phyloP scores from a whole-genome alignment of 1,140 invertebrate species.

The Octopus bimaculoides region DNA sequence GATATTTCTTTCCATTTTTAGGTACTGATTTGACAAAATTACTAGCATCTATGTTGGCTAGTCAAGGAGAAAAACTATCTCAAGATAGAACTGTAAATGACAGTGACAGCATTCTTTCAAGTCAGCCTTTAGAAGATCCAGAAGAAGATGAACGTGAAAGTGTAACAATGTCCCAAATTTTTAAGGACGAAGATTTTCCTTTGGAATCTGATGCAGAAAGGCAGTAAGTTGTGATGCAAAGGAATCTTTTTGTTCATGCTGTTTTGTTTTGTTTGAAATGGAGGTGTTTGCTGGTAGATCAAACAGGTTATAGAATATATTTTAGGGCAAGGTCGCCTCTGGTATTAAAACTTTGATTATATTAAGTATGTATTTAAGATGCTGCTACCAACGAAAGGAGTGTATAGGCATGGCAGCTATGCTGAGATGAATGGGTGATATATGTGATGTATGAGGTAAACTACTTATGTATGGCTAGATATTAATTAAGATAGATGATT shows the following conservation, averaged over 20 bases:
- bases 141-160: background rate
- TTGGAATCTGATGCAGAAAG: background rate
- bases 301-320: too few relatives aligned
- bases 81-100: background rate
- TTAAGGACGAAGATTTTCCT: background rate
- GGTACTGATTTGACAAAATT: background rate
- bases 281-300: background rate
- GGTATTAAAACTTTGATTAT: too few relatives aligned
- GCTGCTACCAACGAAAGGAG: too few relatives aligned
- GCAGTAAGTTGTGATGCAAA: background rate
- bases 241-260: background rate
- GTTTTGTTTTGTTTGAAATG: background rate
- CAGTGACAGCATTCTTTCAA: background rate
- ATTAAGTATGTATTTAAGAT: too few relatives aligned
- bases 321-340: too few relatives aligned
- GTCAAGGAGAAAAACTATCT: background rate
- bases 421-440: too few relatives aligned
- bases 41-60: background rate
- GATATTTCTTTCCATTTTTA: slow-evolving; percentile 1
- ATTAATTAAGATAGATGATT: too few relatives aligned
- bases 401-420: too few relatives aligned
- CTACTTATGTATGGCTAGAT: too few relatives aligned
- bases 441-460: too few relatives aligned
- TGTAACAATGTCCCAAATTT: background rate
- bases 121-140: background rate